Evolutionary conservation across 2,113 vertebrate species (phyloP).

Genomic region (Gnathonemus echidnorhynchus): DNA sequence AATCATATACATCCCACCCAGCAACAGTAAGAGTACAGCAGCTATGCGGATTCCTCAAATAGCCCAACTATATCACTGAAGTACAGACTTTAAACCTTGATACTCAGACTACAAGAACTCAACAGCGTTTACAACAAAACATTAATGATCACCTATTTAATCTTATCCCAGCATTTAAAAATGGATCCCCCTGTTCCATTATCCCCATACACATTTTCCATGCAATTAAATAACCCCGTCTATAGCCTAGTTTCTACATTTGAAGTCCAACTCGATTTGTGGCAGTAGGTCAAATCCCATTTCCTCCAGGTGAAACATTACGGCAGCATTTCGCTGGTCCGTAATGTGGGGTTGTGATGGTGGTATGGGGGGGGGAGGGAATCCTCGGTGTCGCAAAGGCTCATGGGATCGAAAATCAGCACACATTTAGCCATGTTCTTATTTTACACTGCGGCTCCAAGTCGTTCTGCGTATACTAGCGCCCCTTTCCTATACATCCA

Average conservation of each 20-base stretch:
- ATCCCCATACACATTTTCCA: not conserved
- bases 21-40: not conserved
- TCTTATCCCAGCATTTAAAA: not conserved
- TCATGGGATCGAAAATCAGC: slow-evolving; percentile 4
- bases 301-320: not conserved
- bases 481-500: not conserved
- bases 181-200: not conserved
- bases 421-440: slow-evolving; percentile 1
- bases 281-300: not conserved
- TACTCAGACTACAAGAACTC: not conserved
- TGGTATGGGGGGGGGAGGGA: not conserved
- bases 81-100: not conserved
- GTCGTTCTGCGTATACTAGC: not conserved
- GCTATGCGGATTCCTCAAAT: not conserved
- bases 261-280: not conserved
- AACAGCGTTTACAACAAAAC: not conserved
- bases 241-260: not conserved
- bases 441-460: not conserved
- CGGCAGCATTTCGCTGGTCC: not conserved
- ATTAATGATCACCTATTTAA: not conserved
- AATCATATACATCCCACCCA: not conserved
- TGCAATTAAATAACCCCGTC: not conserved
- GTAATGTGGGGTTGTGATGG: not conserved
- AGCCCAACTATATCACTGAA: not conserved
- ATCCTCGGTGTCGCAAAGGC: not conserved